Percentiles rank a stretch among this genome's conserved stretches.
Evolutionary conservation across 2,113 vertebrate species (phyloP).

Genomic region (Paradisaea rubra): DNA sequence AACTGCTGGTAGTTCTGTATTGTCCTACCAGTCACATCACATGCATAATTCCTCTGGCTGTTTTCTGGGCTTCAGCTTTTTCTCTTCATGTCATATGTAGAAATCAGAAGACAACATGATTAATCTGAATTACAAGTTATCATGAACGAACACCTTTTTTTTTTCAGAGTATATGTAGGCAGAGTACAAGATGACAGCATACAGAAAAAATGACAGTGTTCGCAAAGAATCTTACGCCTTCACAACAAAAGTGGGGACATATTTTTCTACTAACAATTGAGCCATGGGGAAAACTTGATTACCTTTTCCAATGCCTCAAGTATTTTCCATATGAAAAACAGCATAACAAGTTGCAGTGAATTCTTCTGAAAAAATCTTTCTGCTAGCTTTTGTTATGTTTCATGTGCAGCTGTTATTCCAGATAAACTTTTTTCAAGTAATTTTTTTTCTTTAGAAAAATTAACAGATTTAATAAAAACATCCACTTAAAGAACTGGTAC

Average conservation of each 20-base stretch:
- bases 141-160: not conserved
- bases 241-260: not conserved
- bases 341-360: not conserved
- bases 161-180: not conserved
- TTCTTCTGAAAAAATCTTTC: not conserved
- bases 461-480: not conserved
- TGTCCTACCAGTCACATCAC: not conserved
- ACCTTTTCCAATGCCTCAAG: not conserved
- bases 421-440: not conserved
- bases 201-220: not conserved
- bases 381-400: not conserved
- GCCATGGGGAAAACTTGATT: not conserved
- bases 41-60: not conserved
- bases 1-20: not conserved
- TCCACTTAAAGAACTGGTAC: not conserved
- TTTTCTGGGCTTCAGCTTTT: not conserved
- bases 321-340: not conserved
- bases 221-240: not conserved
- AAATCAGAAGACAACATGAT: not conserved
- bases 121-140: not conserved
- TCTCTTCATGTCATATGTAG: not conserved
- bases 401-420: not conserved
- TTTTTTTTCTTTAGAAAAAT: not conserved
- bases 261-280: conserved; percentile 14
- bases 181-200: not conserved